Evolutionary conservation across 2,888 invertebrate species (phyloP).

Genomic region (Harpagoxenus sublaevis): DNA sequence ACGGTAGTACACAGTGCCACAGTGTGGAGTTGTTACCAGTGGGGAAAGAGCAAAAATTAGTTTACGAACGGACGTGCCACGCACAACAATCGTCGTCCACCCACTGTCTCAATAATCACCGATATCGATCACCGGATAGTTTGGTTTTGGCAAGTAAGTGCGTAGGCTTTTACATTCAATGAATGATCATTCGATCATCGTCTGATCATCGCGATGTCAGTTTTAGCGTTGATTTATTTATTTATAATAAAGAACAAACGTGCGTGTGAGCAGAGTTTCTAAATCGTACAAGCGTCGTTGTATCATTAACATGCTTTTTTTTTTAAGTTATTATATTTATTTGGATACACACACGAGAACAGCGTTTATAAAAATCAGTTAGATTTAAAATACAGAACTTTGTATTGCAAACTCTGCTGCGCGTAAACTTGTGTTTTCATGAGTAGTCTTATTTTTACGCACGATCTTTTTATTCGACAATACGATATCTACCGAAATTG

Average conservation of each 20-base stretch:
- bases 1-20: constrained; percentile 71
- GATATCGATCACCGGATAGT: constrained; percentile 57
- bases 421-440: background rate
- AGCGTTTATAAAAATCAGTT: background rate
- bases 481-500: background rate
- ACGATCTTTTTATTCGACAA: background rate
- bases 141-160: constrained; percentile 68
- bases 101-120: constrained; percentile 52
- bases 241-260: background rate
- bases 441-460: background rate
- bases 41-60: constrained; percentile 69
- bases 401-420: background rate
- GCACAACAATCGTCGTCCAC: constrained; percentile 63
- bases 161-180: constrained; percentile 49
- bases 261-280: background rate
- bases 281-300: background rate
- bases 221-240: background rate
- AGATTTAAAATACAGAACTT: background rate
- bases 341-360: background rate
- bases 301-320: background rate
- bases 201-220: background rate
- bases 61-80: constrained; percentile 73
- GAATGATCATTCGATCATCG: background rate
- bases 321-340: background rate
- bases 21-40: constrained; percentile 75